Evolutionary conservation across 2,888 invertebrate species (phyloP).

Genomic region (Oegoconia quadripuncta): DNA sequence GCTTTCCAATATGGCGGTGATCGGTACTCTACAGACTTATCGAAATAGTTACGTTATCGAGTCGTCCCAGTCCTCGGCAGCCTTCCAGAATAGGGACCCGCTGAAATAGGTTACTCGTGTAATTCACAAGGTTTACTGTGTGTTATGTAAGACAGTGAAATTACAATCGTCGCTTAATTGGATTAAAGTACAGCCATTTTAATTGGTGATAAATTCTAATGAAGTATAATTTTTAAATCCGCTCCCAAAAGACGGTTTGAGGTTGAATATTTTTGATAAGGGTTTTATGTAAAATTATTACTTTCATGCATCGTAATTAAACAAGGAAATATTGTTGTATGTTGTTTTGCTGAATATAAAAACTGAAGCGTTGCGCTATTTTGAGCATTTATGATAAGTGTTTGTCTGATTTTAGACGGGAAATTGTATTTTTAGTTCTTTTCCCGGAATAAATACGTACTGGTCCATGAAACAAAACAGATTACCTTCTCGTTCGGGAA

Average conservation of each 20-base stretch:
- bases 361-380: too few species aligned
- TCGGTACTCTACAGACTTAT: neutral
- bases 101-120: neutral
- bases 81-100: neutral
- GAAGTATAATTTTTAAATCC: neutral
- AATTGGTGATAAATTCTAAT: neutral
- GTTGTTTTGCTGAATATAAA: too few species aligned
- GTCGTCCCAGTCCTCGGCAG: neutral
- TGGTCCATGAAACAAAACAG: too few species aligned
- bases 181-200: neutral
- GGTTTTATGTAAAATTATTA: too few species aligned
- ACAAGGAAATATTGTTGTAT: too few species aligned
- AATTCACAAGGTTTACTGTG: constrained; percentile 2
- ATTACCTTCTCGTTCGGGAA: too few species aligned
- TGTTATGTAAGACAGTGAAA: neutral
- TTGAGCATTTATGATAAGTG: too few species aligned
- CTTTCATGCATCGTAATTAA: too few species aligned
- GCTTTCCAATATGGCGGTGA: constrained; percentile 1
- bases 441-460: too few species aligned
- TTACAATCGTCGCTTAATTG: constrained; percentile 1
- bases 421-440: too few species aligned
- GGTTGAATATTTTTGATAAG: too few species aligned
- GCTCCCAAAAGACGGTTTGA: neutral
- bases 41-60: neutral
- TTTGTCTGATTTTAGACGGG: too few species aligned